A percentile compares a stretch with the other conserved stretches of the same genome.
Evolutionary conservation across 2,113 vertebrate species (phyloP).

Genomic region (Uria lomvia): DNA sequence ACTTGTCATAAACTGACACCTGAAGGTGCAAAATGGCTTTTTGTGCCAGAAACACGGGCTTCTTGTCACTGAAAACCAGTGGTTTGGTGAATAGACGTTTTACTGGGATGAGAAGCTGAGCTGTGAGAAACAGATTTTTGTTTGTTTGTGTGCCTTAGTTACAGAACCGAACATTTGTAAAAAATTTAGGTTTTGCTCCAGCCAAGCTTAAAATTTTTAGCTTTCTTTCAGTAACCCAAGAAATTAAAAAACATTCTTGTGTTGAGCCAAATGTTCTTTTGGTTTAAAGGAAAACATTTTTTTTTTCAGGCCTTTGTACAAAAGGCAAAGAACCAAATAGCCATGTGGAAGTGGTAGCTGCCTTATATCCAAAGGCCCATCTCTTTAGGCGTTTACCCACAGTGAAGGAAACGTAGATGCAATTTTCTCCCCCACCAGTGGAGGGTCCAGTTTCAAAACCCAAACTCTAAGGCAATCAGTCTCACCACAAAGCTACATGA

Average conservation of each 20-base stretch:
- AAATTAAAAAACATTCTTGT: background rate
- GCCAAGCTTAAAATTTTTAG: background rate
- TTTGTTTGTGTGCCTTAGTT: constrained; percentile 14
- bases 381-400: background rate
- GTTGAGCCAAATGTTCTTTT: background rate
- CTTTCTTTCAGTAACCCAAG: background rate
- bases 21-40: background rate
- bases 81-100: background rate
- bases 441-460: background rate
- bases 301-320: background rate
- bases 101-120: background rate
- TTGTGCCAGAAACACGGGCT: background rate
- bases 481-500: background rate
- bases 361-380: background rate
- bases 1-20: background rate
- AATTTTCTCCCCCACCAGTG: background rate
- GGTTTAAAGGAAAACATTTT: constrained; percentile 9
- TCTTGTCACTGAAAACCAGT: background rate
- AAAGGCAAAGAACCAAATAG: background rate
- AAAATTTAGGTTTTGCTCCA: background rate
- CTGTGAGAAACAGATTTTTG: constrained; percentile 3
- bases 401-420: background rate
- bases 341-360: background rate
- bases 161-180: constrained; percentile 5
- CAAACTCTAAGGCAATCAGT: background rate